phyloP scores from a whole-genome alignment of 2,113 vertebrate species.

The Origma solitaria region DNA sequence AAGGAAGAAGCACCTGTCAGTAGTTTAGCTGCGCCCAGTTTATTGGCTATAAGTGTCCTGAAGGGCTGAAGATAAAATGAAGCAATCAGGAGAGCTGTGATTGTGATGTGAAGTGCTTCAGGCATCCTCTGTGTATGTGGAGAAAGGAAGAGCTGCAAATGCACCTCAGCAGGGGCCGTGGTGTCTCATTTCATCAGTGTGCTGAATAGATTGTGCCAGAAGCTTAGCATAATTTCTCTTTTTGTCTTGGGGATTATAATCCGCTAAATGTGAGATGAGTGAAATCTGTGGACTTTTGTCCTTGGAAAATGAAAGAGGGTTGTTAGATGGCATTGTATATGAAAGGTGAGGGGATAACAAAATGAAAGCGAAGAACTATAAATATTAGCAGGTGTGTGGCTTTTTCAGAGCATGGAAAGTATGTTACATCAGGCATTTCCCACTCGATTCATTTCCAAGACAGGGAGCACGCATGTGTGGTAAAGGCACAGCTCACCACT shows the following conservation, averaged over 20 bases:
- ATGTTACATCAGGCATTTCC: background rate
- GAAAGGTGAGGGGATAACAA: background rate
- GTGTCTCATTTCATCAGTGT: background rate
- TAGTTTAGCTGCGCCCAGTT: background rate
- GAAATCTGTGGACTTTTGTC: background rate
- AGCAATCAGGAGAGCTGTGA: background rate
- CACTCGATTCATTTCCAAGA: background rate
- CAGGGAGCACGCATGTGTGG: background rate
- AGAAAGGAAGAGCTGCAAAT: background rate
- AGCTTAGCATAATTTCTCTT: background rate
- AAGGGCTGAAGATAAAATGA: background rate
- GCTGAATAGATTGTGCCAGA: background rate
- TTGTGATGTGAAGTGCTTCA: background rate
- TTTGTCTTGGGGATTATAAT: constrained; percentile 6
- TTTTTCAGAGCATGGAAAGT: background rate
- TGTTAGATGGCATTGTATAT: background rate
- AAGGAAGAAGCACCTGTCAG: background rate
- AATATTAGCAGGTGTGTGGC: background rate
- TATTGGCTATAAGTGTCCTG: background rate
- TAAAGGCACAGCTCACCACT: background rate
- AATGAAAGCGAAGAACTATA: background rate
- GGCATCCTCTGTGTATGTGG: background rate
- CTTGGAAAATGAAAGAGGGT: background rate
- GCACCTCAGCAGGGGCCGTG: background rate
- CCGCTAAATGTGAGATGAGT: background rate